These are phyloP conservation scores for Poecilia picta DNA, from an alignment of 2,797 vertebrate genomes.

Conservation along the genomic window DNA sequence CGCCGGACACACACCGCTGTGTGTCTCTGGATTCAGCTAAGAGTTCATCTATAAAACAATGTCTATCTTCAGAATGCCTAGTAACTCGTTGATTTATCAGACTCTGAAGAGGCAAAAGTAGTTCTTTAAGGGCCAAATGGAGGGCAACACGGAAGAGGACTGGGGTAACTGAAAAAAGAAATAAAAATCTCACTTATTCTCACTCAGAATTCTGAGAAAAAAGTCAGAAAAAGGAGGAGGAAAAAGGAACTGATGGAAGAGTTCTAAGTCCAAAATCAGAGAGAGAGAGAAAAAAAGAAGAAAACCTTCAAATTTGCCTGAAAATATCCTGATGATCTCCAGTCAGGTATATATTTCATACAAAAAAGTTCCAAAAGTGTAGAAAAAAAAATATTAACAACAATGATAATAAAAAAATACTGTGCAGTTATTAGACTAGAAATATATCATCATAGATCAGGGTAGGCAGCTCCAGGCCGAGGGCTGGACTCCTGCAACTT, in stretches of 20 bases:
- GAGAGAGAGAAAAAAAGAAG: not conserved
- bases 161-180: too few species aligned
- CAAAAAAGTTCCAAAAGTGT: too few species aligned
- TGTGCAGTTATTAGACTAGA: too few species aligned
- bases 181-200: too few species aligned
- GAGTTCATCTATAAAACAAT: not conserved
- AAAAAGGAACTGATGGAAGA: not conserved
- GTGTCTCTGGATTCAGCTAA: not conserved
- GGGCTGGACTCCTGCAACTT: too few species aligned
- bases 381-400: too few species aligned
- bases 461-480: too few species aligned
- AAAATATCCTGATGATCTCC: not conserved
- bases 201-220: not conserved
- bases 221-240: not conserved
- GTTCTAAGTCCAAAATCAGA: not conserved
- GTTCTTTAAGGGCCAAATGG: not conserved
- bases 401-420: too few species aligned
- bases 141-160: not conserved
- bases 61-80: not conserved
- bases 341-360: too few species aligned
- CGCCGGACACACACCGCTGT: not conserved
- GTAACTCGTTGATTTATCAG: not conserved
- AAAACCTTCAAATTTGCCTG: not conserved
- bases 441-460: too few species aligned
- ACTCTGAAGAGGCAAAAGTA: not conserved